Conservation (phyloP, 2,113 vertebrate species). For the Rhabdomys dilectus region DNA sequence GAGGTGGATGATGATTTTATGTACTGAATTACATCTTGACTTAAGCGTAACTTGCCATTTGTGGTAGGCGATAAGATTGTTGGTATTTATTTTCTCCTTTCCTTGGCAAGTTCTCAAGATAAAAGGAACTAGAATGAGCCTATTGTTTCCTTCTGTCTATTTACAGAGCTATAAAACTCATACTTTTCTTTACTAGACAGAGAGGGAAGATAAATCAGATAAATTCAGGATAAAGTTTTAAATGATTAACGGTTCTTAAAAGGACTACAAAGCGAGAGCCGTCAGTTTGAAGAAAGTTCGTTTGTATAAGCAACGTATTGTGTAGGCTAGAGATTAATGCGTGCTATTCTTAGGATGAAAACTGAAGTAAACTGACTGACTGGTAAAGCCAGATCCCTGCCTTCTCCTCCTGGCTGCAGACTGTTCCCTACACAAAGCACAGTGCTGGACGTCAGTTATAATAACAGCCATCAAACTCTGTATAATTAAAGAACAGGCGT, state of each 20-base stretch:
- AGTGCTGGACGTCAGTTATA: not conserved
- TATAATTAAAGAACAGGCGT: not conserved
- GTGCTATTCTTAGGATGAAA: not conserved
- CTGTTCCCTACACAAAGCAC: not conserved
- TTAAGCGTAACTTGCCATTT: slow-evolving; percentile 34
- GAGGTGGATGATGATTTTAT: slow-evolving; percentile 26
- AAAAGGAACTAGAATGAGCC: slow-evolving; percentile 27
- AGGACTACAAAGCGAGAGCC: not conserved
- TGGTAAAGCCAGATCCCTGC: not conserved
- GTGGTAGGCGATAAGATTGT: slow-evolving; percentile 56
- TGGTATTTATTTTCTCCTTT: slow-evolving; percentile 49
- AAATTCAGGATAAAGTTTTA: not conserved
- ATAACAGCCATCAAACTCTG: not conserved
- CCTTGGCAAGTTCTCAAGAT: slow-evolving; percentile 22
- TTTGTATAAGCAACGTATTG: not conserved
- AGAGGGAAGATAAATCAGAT: slow-evolving; percentile 2
- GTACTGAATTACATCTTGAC: not conserved
- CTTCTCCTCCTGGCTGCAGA: not conserved
- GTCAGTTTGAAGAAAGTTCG: not conserved
- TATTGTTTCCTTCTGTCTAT: slow-evolving; percentile 38
- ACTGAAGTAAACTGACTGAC: not conserved
- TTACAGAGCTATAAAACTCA: slow-evolving; percentile 51
- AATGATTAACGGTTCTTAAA: slow-evolving; percentile 30
- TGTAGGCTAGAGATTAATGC: not conserved
- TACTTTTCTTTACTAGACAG: slow-evolving; percentile 39